Conservation (phyloP, 2,113 vertebrate genomes). For the Paradoxurus hermaphroditus region DNA sequence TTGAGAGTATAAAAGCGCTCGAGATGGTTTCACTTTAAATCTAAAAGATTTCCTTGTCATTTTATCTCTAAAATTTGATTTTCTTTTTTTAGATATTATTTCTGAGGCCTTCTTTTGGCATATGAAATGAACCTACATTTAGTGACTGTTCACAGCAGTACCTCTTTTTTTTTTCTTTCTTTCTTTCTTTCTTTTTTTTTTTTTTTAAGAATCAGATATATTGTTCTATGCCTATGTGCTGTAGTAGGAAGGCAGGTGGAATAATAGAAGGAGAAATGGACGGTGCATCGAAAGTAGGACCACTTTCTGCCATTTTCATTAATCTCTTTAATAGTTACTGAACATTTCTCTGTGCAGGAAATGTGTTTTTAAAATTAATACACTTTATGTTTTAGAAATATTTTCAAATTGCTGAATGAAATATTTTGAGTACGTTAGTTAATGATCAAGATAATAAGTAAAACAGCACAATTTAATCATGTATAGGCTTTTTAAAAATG, state of each 20-base stretch:
- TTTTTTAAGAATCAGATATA: not conserved
- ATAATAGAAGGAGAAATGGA: not conserved
- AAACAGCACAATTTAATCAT: not conserved
- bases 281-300: not conserved
- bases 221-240: not conserved
- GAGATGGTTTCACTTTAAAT: constrained; percentile 40
- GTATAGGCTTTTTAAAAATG: not conserved
- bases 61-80: constrained; percentile 36
- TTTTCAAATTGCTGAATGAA: constrained; percentile 12
- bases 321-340: constrained; percentile 12
- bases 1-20: not conserved
- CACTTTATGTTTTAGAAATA: not conserved
- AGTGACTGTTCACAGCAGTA: not conserved
- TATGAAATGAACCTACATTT: constrained; percentile 44
- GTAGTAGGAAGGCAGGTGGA: not conserved
- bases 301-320: not conserved
- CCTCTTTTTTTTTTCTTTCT: not conserved
- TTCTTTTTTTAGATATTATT: constrained; percentile 28
- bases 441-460: not conserved
- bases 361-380: not conserved
- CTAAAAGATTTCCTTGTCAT: constrained; percentile 23
- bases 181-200: not conserved
- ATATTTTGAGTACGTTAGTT: not conserved
- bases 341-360: not conserved
- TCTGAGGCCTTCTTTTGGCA: not conserved